Evolutionary conservation across 2,113 vertebrate genomes (phyloP).

Genomic region (Charadrius vociferus): DNA sequence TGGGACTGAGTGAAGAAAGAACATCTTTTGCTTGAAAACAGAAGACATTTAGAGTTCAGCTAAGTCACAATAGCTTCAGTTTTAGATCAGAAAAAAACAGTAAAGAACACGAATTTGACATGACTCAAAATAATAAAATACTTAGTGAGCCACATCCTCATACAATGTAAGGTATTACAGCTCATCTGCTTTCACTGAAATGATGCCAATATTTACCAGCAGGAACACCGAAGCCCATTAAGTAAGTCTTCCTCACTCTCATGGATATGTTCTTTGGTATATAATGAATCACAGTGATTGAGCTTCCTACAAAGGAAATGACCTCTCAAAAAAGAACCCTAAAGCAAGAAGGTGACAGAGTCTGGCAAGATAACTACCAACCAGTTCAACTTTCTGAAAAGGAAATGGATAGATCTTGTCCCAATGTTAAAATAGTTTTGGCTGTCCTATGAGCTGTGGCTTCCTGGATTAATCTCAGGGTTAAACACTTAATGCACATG

Average conservation of each 20-base stretch:
- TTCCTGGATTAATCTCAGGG: neutral
- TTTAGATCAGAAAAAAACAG: neutral
- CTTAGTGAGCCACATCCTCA: neutral
- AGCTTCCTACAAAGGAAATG: constrained; percentile 31
- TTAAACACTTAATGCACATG: neutral
- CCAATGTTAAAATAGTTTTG: neutral
- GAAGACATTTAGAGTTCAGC: neutral
- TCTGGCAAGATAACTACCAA: neutral
- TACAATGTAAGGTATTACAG: neutral
- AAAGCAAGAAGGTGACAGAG: neutral
- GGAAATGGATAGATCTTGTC: neutral
- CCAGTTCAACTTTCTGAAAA: neutral
- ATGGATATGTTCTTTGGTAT: neutral
- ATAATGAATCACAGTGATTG: constrained; percentile 15
- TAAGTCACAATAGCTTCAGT: neutral
- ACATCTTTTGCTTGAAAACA: neutral
- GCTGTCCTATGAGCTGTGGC: neutral
- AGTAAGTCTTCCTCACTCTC: neutral
- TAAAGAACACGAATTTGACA: neutral
- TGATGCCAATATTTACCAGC: neutral
- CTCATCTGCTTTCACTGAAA: neutral
- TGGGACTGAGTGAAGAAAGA: neutral
- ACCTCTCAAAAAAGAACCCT: neutral
- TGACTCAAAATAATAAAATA: neutral
- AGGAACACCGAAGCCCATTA: neutral